These are phyloP conservation scores for Melipona beecheii DNA, from an alignment of 2,888 invertebrate genomes.

Conservation along the genomic window DNA sequence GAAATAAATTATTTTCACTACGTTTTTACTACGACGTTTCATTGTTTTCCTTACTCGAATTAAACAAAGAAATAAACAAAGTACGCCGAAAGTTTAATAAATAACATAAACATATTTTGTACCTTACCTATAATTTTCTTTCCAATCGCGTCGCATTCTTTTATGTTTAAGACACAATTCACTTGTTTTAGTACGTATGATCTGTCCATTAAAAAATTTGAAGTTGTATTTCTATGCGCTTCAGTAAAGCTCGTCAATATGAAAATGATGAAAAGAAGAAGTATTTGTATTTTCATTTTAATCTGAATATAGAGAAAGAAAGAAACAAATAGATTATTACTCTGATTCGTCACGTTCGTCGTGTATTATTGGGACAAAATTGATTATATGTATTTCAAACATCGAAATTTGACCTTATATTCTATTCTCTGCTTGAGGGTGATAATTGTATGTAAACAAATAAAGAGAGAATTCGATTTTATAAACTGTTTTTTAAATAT, in stretches of 20 bases:
- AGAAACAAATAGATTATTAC: not conserved
- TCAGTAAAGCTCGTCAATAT: not conserved
- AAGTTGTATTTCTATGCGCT: conserved; percentile 53
- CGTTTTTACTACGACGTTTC: not conserved
- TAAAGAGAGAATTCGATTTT: not conserved
- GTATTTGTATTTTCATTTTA: conserved; percentile 41
- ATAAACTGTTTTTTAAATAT: not conserved
- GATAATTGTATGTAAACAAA: not conserved
- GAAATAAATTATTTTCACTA: not conserved
- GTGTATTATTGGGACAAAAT: not conserved
- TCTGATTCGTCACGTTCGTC: not conserved
- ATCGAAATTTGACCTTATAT: conserved; percentile 17
- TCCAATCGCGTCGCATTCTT: conserved; percentile 87
- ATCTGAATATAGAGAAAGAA: not conserved
- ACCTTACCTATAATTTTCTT: conserved; percentile 86
- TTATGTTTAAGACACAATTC: conserved; percentile 86
- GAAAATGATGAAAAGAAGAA: conserved; percentile 18
- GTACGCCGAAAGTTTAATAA: not conserved
- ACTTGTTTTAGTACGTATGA: conserved; percentile 83
- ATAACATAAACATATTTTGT: conserved; percentile 1
- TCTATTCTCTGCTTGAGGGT: not conserved
- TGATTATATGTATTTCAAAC: not conserved
- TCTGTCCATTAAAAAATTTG: conserved; percentile 54
- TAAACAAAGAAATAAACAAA: not conserved
- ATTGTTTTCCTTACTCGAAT: not conserved